Evolutionary conservation across 2,888 invertebrate genomes (phyloP).

Genomic region (Orchestes rusci): DNA sequence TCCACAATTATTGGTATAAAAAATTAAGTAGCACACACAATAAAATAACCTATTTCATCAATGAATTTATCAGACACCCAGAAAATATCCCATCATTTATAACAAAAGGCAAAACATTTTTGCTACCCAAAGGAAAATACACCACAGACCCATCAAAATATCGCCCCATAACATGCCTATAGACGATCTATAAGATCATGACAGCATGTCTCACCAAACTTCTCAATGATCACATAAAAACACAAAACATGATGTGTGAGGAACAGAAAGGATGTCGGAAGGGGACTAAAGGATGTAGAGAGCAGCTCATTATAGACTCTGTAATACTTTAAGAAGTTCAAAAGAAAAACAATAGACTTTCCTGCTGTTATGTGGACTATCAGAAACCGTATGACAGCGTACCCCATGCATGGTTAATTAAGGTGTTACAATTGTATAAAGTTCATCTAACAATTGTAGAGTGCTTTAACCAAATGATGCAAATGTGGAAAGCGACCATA

Average conservation of each 20-base stretch:
- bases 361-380: too few relatives aligned
- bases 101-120: neutral
- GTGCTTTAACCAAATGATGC: too few relatives aligned
- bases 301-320: constrained; percentile 9
- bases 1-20: constrained; percentile 3
- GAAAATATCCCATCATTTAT: neutral
- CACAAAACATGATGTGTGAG: constrained; percentile 1
- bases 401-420: too few relatives aligned
- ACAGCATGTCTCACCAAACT: neutral
- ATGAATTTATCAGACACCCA: neutral
- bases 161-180: constrained; percentile 5
- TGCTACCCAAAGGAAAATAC: neutral
- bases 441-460: too few relatives aligned
- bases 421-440: too few relatives aligned
- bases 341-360: too few relatives aligned
- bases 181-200: constrained; percentile 7
- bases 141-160: too few relatives aligned
- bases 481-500: too few relatives aligned
- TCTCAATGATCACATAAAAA: neutral
- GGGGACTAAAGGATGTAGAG: constrained; percentile 3
- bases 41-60: neutral
- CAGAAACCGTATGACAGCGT: too few relatives aligned
- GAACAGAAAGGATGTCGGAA: constrained; percentile 8
- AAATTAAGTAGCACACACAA: neutral
- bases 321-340: too few relatives aligned